phyloP scores from a whole-genome alignment of 2,113 vertebrate species.

The Esox niger region DNA sequence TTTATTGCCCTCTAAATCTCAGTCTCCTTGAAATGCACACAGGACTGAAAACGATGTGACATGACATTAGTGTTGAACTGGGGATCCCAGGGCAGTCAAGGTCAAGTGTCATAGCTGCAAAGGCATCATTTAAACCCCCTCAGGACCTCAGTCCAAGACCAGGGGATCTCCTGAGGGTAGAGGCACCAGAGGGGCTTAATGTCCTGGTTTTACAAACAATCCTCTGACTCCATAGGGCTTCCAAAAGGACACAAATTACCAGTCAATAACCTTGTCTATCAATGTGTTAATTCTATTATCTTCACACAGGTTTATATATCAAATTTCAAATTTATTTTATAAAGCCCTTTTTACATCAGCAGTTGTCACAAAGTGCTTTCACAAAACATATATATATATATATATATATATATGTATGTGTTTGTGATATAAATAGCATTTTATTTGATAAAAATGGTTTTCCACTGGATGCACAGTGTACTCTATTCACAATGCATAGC shows the following conservation, averaged over 20 bases:
- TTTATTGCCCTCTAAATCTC: neutral
- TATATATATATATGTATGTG: too few species aligned
- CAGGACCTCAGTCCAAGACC: constrained; percentile 1
- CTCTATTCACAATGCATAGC: too few species aligned
- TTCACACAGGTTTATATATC: too few species aligned
- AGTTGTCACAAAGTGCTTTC: too few species aligned
- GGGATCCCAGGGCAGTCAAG: constrained; percentile 10
- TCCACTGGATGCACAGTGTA: too few species aligned
- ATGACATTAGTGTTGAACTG: constrained; percentile 16
- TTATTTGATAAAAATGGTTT: too few species aligned
- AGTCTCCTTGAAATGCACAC: constrained; percentile 10
- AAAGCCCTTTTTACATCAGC: too few species aligned
- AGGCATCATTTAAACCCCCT: constrained; percentile 24
- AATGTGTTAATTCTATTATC: neutral
- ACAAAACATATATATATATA: too few species aligned
- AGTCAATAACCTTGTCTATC: constrained; percentile 2
- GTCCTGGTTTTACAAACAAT: neutral
- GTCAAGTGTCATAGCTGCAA: constrained; percentile 39
- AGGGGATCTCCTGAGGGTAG: constrained; percentile 3
- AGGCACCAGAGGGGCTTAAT: constrained; percentile 24
- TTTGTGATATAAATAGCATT: too few species aligned
- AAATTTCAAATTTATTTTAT: too few species aligned
- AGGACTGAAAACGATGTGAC: constrained; percentile 6
- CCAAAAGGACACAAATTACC: constrained; percentile 39
- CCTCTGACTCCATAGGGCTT: neutral